These are phyloP conservation scores for Anarrhichthys ocellatus DNA, from an alignment of 2,113 vertebrate genomes.

Conservation along the genomic window DNA sequence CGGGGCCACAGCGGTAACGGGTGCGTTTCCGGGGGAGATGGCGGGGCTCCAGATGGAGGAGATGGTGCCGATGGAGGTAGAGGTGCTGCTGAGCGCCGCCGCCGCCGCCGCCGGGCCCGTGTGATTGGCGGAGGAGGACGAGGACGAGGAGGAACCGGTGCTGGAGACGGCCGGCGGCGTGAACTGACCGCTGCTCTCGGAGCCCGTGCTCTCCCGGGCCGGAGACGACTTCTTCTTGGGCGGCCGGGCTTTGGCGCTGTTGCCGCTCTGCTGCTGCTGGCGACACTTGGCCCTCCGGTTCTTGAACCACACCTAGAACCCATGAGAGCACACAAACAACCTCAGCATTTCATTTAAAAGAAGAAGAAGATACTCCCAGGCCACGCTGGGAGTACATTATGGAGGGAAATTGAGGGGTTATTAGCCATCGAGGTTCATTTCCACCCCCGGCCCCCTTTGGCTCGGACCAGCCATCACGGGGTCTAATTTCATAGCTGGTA, in stretches of 20 bases:
- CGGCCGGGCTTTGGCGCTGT: conserved; percentile 91
- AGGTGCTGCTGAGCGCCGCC: conserved; percentile 80
- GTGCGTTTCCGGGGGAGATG: conserved; percentile 91
- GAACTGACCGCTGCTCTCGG: conserved; percentile 98
- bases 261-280: conserved; percentile 94
- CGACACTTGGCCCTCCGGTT: conserved; percentile 91
- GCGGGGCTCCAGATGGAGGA: conserved; percentile 98
- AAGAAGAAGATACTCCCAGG: conserved; percentile 36
- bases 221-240: conserved; percentile 97
- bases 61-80: conserved; percentile 89
- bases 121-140: conserved; percentile 88
- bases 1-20: conserved; percentile 83
- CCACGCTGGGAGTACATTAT: conserved; percentile 74
- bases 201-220: conserved; percentile 95
- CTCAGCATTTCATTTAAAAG: conserved; percentile 28
- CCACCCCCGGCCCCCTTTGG: conserved; percentile 72
- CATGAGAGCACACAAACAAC: conserved; percentile 14
- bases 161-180: conserved; percentile 94
- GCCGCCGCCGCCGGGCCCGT: conserved; percentile 63
- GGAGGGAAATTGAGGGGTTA: conserved; percentile 81
- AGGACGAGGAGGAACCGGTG: conserved; percentile 91
- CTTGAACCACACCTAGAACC: conserved; percentile 93
- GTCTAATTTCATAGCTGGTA: conserved; percentile 83
- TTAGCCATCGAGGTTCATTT: conserved; percentile 81
- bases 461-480: conserved; percentile 66